A percentile compares a stretch with the other conserved stretches of the same genome.
These are phyloP conservation scores for Decapterus maruadsi DNA, from an alignment of 2,797 vertebrate species.

Conservation along the genomic window DNA sequence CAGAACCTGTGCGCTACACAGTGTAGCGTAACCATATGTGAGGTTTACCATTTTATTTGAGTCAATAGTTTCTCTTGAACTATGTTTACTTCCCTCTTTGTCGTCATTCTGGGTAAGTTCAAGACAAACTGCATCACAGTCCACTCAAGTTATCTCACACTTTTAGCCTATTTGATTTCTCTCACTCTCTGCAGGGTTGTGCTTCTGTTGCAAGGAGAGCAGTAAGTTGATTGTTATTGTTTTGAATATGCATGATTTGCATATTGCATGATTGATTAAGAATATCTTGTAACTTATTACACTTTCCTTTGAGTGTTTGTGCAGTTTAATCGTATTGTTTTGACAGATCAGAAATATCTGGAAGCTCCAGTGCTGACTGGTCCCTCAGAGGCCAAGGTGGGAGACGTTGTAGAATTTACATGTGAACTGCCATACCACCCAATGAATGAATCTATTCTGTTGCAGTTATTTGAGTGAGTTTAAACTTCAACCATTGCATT, in stretches of 20 bases:
- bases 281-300: background rate
- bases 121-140: conserved; percentile 7
- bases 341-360: conserved; percentile 45
- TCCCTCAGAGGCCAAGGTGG: conserved; percentile 45
- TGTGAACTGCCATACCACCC: conserved; percentile 52
- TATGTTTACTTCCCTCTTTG: conserved; percentile 61
- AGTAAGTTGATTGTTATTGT: conserved; percentile 62
- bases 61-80: background rate
- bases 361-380: conserved; percentile 52
- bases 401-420: fast-evolving
- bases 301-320: background rate
- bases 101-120: conserved; percentile 72
- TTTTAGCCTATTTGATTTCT: background rate
- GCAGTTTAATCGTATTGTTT: background rate
- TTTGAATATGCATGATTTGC: background rate
- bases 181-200: conserved; percentile 53
- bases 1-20: background rate
- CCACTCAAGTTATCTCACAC: background rate
- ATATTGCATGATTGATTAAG: background rate
- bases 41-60: background rate
- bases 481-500: background rate
- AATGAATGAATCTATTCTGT: conserved; percentile 37
- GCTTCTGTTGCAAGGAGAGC: conserved; percentile 45
- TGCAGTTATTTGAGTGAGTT: conserved; percentile 72
- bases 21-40: background rate